These are phyloP conservation scores for Oscarella lobularis DNA, from an alignment of 37 sponge, comb jelly and placozoan genomes.

Conservation along the genomic window DNA sequence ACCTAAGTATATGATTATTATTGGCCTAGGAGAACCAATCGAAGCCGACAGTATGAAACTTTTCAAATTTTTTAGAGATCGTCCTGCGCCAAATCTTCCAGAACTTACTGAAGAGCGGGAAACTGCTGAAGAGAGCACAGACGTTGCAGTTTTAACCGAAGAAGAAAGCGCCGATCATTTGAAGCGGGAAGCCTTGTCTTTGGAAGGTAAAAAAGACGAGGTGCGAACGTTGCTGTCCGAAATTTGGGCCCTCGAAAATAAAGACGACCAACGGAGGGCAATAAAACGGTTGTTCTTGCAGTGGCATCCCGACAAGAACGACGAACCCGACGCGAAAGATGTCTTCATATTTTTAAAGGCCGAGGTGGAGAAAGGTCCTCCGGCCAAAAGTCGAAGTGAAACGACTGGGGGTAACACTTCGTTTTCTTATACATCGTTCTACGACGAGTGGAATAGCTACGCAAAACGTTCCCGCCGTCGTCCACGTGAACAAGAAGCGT, in stretches of 20 bases:
- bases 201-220: neutral
- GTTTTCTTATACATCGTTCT: too few relatives aligned
- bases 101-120: neutral
- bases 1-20: slow-evolving; percentile 10
- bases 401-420: too few relatives aligned
- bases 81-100: too few relatives aligned
- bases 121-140: neutral
- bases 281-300: slow-evolving; percentile 18
- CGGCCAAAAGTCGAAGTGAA: too few relatives aligned
- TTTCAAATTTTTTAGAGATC: neutral
- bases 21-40: slow-evolving; percentile 6
- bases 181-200: neutral
- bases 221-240: neutral
- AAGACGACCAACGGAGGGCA: slow-evolving; percentile 18
- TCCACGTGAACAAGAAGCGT: too few relatives aligned
- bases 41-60: neutral
- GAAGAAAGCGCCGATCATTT: too few relatives aligned
- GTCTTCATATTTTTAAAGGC: neutral
- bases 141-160: neutral
- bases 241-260: slow-evolving; percentile 23
- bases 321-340: neutral
- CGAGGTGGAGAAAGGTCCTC: too few relatives aligned
- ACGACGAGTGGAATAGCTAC: too few relatives aligned
- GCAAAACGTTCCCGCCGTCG: too few relatives aligned
- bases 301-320: slow-evolving; percentile 37